Percentiles rank a stretch among this genome's conserved stretches.
These are phyloP conservation scores for Euleptes europaea DNA, from an alignment of 2,113 vertebrate species.

Conservation along the genomic window DNA sequence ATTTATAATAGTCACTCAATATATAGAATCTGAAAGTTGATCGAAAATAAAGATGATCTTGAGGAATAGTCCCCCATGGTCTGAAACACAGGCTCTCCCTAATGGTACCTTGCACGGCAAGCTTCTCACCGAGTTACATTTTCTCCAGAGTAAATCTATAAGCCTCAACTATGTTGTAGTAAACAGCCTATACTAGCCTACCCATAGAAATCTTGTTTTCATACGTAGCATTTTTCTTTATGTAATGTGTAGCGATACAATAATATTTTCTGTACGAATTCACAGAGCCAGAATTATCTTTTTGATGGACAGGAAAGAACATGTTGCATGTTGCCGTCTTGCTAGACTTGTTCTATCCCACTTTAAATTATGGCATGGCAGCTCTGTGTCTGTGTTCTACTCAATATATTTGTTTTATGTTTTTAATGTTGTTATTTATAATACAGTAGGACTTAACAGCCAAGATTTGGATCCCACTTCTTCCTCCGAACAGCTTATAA, in stretches of 20 bases:
- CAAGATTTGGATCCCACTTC: neutral
- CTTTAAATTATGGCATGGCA: neutral
- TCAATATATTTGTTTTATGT: constrained; percentile 7
- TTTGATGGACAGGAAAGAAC: neutral
- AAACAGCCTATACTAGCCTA: no score
- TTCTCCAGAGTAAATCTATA: neutral
- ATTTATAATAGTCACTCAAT: neutral
- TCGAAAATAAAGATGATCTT: neutral
- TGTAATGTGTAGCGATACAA: neutral
- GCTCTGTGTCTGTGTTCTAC: neutral
- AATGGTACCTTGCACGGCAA: neutral
- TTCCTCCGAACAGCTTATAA: neutral
- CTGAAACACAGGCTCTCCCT: neutral
- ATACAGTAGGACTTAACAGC: neutral
- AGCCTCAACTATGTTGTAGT: no score
- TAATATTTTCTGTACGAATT: neutral
- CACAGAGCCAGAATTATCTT: neutral
- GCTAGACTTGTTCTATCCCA: neutral
- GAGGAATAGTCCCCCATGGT: neutral
- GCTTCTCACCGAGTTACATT: neutral
- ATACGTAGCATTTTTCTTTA: neutral
- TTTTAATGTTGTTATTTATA: neutral
- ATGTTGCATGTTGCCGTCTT: neutral
- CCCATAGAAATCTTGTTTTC: no score
- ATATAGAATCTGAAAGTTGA: neutral